These are phyloP conservation scores for Microcebus griseorufus DNA, from an alignment of 2,113 vertebrate genomes.

Conservation along the genomic window DNA sequence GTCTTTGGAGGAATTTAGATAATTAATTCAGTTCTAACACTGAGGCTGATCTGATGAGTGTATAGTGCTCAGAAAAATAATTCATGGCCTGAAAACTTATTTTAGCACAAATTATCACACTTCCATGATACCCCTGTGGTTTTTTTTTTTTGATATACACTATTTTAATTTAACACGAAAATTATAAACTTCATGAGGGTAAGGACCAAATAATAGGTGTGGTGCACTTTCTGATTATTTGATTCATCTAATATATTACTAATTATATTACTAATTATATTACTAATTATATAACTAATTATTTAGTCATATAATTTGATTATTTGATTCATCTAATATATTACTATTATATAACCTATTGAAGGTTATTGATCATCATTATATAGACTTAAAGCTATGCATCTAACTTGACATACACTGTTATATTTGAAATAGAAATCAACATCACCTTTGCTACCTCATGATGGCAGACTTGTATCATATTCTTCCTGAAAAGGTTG, in stretches of 20 bases:
- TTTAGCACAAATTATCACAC: not conserved
- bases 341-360: not conserved
- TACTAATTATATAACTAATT: too few relatives aligned
- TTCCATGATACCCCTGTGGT: not conserved
- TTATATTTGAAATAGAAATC: slow-evolving; percentile 20
- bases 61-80: not conserved
- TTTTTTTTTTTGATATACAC: not conserved
- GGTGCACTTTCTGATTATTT: slow-evolving; percentile 6
- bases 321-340: not conserved
- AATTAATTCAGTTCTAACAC: not conserved
- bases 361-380: not conserved
- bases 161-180: not conserved
- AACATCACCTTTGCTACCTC: slow-evolving; percentile 13
- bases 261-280: too few relatives aligned
- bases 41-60: not conserved
- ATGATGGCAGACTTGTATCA: slow-evolving; percentile 65
- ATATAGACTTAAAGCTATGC: not conserved
- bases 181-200: not conserved
- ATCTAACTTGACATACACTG: not conserved
- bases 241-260: not conserved
- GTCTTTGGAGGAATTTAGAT: not conserved
- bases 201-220: not conserved
- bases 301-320: not conserved
- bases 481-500: not conserved
- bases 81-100: not conserved